Base-by-base conservation (phyloP, 1,140 invertebrate species). In the Drosophila athabasca region DNA sequence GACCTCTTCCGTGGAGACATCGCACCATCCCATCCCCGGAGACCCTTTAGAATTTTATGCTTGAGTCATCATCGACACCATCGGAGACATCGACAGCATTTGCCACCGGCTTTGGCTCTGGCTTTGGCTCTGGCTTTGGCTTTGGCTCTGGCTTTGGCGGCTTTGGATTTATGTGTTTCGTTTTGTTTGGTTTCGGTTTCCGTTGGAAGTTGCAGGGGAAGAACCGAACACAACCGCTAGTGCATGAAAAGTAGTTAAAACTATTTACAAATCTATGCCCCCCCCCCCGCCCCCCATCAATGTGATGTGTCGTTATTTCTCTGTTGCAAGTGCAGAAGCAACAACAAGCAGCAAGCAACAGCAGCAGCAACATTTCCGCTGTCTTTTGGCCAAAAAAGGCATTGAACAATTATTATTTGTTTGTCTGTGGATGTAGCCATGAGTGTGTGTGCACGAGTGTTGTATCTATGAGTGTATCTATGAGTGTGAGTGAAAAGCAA, bases 341-440 rank as follows among this genome's bases (percentile, higher is more conserved):
- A 17, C 43, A 44, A n/a, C 61, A 35, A 29, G 4, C 58, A 26
- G 17, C 57, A 29, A 17, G 15, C 24, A 31, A 15, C 45, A 13
- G 19, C 29, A 24, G 13, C 13, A 35, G 53, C 65, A 52, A 69
- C 76, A 39, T 73, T 84, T 84, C 80, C 80, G 80, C 67, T 85
- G 67, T 24, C 62, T 70, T 59, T 60, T 58, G 74, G 48, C 80
- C 80, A 72, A 72, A 83, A 83, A 83, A 83, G 81, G 80, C 72
- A 84, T 66, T 65, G 57, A 57, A 66, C 71, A 83, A 83, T 83
- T 83, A 83, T 83, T 69, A 44, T 48, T 78, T 39, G 11, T 39
- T 4, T 13, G 11, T 4, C 35, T 39, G 11, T 13, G 35, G 2
- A 8, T 11, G 31, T 35, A 4, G 11, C 31, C 31, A 35, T 11